Evolutionary conservation across 2,797 vertebrate genomes (phyloP).

Genomic region (Galagoides demidoff): DNA sequence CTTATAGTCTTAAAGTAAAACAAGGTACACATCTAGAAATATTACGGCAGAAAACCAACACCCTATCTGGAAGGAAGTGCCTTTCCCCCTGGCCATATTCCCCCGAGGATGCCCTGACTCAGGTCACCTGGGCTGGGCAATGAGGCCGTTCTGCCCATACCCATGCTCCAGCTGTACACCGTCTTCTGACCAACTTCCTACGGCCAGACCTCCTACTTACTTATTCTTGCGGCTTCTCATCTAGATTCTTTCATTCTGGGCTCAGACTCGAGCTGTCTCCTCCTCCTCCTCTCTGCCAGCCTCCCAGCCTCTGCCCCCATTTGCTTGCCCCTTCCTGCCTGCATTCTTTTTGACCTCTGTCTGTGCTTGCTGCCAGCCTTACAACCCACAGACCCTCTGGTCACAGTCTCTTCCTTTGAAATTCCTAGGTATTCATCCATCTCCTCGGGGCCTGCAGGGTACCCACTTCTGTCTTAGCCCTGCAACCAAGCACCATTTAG

Average conservation of each 20-base stretch:
- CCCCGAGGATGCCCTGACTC: background rate
- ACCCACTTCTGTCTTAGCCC: background rate
- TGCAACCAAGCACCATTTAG: background rate
- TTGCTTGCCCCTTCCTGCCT: background rate
- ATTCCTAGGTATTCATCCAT: background rate
- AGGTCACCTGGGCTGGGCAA: background rate
- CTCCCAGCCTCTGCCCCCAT: background rate
- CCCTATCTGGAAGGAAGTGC: background rate
- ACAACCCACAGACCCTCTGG: background rate
- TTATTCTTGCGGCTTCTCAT: background rate
- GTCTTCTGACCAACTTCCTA: too few relatives aligned
- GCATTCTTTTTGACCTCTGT: background rate
- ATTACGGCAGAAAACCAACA: background rate
- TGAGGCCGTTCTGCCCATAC: background rate
- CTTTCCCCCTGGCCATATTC: background rate
- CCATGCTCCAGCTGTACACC: background rate
- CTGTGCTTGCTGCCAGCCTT: background rate
- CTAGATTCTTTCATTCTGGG: background rate
- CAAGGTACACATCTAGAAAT: background rate
- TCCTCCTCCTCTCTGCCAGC: background rate
- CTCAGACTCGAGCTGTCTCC: background rate
- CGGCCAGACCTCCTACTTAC: background rate
- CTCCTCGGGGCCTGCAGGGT: background rate
- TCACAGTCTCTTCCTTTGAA: background rate
- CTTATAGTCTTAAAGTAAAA: constrained; percentile 2